A percentile compares a stretch with the other conserved stretches of the same genome.
phyloP scores from a whole-genome alignment of 1,140 invertebrate species.

The Ectropis grisescens region DNA sequence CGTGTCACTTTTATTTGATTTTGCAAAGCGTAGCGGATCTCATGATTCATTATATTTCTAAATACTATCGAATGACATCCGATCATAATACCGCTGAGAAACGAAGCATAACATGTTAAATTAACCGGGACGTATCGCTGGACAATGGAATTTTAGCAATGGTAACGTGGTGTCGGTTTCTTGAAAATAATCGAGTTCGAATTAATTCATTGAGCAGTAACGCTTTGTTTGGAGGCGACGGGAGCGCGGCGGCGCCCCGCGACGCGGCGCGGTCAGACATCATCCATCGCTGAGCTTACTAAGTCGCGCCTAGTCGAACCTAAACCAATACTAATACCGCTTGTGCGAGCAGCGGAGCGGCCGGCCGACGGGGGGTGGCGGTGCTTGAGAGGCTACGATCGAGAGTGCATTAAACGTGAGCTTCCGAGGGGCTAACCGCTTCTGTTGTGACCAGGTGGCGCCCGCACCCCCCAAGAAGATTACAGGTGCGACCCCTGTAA shows the following conservation, averaged over 20 bases:
- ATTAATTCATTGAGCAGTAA: conserved; percentile 53
- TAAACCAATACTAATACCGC: conserved; percentile 55
- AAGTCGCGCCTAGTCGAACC: conserved; percentile 33
- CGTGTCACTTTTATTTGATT: conserved; percentile 1
- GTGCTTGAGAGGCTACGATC: conserved; percentile 63
- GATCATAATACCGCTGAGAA: conserved; percentile 52
- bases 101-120: conserved; percentile 21
- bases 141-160: conserved; percentile 62
- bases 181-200: conserved; percentile 30
- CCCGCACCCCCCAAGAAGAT: conserved; percentile 76
- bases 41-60: conserved; percentile 53
- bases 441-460: conserved; percentile 69
- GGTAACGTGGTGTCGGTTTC: conserved; percentile 48
- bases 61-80: conserved; percentile 55
- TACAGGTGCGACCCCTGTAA: conserved; percentile 90
- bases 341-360: too few relatives aligned
- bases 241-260: too few relatives aligned
- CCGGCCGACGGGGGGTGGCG: conserved; percentile 64
- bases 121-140: conserved; percentile 39
- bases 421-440: conserved; percentile 65
- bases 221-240: conserved; percentile 51
- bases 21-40: conserved; percentile 30
- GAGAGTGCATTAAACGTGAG: conserved; percentile 67
- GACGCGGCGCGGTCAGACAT: too few relatives aligned
- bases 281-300: conserved; percentile 43